Evolutionary conservation across 2,797 vertebrate species (phyloP).

Genomic region (Gymnoscopelus braueri): DNA sequence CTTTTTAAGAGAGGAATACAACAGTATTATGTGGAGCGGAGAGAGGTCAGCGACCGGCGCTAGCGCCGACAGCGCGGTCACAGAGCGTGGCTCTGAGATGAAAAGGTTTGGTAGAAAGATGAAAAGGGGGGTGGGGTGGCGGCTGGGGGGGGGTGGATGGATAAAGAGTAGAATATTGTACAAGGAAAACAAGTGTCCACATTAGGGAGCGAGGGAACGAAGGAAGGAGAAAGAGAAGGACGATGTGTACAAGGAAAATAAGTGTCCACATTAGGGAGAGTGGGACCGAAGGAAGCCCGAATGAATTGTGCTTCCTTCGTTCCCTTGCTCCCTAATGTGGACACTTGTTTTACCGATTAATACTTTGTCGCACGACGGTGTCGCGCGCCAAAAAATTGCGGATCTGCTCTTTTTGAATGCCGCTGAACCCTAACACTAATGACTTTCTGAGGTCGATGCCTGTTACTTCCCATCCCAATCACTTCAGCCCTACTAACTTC

Average conservation of each 20-base stretch:
- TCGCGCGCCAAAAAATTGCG: too few species aligned
- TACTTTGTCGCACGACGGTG: too few species aligned
- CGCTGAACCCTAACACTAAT: too few species aligned
- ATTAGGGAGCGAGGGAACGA: conserved; percentile 6
- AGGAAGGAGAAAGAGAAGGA: conserved; percentile 17
- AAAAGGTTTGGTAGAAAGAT: conserved; percentile 52
- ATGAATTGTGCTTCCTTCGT: conserved; percentile 4
- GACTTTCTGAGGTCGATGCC: too few species aligned
- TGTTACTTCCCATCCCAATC: too few species aligned
- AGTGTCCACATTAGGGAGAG: not conserved
- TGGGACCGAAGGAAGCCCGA: conserved; percentile 12
- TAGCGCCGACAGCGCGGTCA: conserved; percentile 31
- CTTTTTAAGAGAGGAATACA: conserved; percentile 32
- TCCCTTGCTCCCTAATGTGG: not conserved
- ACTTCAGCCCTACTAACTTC: too few species aligned
- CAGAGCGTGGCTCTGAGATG: conserved; percentile 36
- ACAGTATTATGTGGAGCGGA: conserved; percentile 23
- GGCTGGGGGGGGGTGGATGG: conserved; percentile 10
- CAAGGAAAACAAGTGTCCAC: not conserved
- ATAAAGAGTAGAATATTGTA: not conserved
- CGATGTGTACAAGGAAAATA: not conserved
- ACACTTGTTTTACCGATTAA: not conserved
- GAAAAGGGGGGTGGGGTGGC: conserved; percentile 29
- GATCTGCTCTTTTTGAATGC: too few species aligned
- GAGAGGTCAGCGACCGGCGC: conserved; percentile 56